Conservation (phyloP, 2,797 vertebrate genomes). For the Centroberyx gerrardi region DNA sequence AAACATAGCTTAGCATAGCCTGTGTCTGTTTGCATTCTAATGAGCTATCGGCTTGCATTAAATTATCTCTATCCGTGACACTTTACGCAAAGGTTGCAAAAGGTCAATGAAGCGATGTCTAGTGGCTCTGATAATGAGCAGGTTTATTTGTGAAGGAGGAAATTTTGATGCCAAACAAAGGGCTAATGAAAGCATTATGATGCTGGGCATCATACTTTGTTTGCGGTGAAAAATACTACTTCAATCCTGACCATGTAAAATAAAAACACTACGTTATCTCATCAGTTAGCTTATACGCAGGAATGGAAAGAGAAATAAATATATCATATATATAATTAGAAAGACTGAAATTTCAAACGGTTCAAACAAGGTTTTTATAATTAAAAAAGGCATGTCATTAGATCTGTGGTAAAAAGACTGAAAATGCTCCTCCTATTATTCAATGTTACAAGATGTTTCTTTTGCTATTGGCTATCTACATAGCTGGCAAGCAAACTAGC, state of each 20-base stretch:
- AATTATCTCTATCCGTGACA: constrained; percentile 73
- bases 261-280: neutral
- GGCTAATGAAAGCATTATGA: constrained; percentile 55
- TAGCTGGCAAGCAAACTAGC: no score
- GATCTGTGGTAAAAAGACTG: no score
- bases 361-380: no score
- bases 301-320: no score
- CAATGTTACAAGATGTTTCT: no score
- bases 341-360: no score
- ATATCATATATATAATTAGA: no score
- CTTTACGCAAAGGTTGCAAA: constrained; percentile 67
- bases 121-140: constrained; percentile 58
- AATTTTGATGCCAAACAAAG: constrained; percentile 38
- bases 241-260: constrained; percentile 23
- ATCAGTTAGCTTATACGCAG: neutral
- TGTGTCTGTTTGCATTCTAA: constrained; percentile 77
- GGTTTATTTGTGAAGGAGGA: constrained; percentile 53
- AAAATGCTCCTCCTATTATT: no score
- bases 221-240: constrained; percentile 18
- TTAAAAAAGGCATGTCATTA: no score
- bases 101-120: constrained; percentile 67
- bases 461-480: no score
- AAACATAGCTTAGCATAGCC: constrained; percentile 65
- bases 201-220: constrained; percentile 6
- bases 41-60: constrained; percentile 78